Evolutionary conservation across 2,888 invertebrate genomes (phyloP).

Genomic region (Oligia fasciuncula): DNA sequence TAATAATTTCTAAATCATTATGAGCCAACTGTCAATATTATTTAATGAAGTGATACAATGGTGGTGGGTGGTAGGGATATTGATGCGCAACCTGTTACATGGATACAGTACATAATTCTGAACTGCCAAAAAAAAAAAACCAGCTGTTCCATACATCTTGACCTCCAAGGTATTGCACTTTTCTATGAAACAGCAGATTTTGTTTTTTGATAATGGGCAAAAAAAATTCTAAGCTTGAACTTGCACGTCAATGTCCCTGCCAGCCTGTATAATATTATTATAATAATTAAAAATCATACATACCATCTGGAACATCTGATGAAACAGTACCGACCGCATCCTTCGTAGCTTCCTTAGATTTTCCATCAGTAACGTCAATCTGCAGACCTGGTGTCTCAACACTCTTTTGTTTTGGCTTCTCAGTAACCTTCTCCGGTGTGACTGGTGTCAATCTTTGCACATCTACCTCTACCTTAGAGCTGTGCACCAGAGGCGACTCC

Average conservation of each 20-base stretch:
- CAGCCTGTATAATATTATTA: neutral
- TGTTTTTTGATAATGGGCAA: no score
- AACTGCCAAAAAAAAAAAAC: no score
- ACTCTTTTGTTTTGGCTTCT: constrained; percentile 51
- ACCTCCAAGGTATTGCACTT: no score
- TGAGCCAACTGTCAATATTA: neutral
- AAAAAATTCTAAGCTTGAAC: no score
- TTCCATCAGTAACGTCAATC: constrained; percentile 64
- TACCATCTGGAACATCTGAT: constrained; percentile 74
- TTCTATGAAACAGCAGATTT: no score
- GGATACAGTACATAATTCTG: no score
- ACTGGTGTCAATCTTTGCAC: constrained; percentile 57
- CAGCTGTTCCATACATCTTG: no score
- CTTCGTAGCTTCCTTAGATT: constrained; percentile 55
- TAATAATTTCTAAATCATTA: neutral
- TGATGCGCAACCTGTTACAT: no score
- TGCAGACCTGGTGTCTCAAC: constrained; percentile 24
- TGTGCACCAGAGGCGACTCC: constrained; percentile 68
- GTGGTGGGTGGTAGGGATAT: no score
- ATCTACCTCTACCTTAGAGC: constrained; percentile 68
- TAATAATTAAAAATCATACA: constrained; percentile 30
- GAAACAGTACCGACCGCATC: constrained; percentile 9
- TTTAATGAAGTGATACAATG: neutral
- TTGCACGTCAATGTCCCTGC: no score
- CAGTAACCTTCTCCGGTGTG: constrained; percentile 64